A percentile compares a stretch with the other conserved stretches of the same genome.
Evolutionary conservation across 37 sponge, comb jelly and placozoan species (phyloP).

Genomic region (Aplysina aerophoba): DNA sequence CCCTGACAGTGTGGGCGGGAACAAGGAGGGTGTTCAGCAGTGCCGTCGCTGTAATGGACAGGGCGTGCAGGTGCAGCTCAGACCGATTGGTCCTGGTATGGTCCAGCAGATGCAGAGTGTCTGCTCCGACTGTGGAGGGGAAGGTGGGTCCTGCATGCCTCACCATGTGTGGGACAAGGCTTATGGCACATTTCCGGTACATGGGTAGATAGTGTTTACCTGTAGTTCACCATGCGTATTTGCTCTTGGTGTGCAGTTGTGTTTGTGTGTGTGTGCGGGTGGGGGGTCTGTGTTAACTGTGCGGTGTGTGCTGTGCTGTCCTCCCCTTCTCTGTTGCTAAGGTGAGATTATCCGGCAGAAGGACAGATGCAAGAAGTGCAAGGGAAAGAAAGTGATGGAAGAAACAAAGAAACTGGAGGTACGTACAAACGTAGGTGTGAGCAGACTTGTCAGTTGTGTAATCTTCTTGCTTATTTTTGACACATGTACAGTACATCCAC

Average conservation of each 20-base stretch:
- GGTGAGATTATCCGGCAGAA: slow-evolving; percentile 74
- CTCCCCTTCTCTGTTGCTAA: not conserved
- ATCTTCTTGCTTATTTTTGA: not conserved
- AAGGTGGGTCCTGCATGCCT: slow-evolving; percentile 46
- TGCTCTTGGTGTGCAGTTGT: not conserved
- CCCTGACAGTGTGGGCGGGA: slow-evolving; percentile 78
- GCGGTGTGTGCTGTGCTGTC: not conserved
- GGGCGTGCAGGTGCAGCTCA: slow-evolving; percentile 61
- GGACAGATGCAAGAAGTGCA: slow-evolving; percentile 89
- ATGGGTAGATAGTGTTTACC: no score
- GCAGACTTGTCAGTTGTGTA: not conserved
- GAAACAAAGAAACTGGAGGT: slow-evolving; percentile 75
- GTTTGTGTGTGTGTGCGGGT: not conserved
- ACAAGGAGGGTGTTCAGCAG: slow-evolving; percentile 62
- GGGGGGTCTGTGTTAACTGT: not conserved
- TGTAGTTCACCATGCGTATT: not conserved
- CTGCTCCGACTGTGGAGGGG: slow-evolving; percentile 81
- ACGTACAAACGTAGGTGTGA: not conserved
- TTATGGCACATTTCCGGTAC: no score
- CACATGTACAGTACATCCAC: no score
- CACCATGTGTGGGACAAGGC: not conserved
- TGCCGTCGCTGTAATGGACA: slow-evolving; percentile 86
- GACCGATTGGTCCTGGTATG: slow-evolving; percentile 81
- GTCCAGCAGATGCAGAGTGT: slow-evolving; percentile 82
- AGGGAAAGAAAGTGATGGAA: slow-evolving; percentile 79